phyloP scores from a whole-genome alignment of 2,888 invertebrate species.

The Argynnis bischoffii region DNA sequence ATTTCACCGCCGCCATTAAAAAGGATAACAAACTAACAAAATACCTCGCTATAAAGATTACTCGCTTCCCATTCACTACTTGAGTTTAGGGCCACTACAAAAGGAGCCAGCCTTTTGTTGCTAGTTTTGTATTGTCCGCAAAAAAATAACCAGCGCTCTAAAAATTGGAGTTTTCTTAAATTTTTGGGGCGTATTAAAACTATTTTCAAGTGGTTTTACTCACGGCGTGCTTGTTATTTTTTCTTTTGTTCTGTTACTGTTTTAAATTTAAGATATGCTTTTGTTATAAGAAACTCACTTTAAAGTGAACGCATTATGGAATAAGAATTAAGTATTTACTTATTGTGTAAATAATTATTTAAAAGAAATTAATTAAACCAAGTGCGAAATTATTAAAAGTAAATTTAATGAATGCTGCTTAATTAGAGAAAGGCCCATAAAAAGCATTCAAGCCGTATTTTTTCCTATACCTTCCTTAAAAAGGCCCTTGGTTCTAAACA shows the following conservation, averaged over 20 bases:
- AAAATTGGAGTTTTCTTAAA: conserved; percentile 24
- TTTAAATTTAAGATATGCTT: conserved; percentile 15
- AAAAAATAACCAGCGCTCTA: conserved; percentile 26
- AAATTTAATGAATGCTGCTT: too few species aligned
- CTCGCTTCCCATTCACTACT: conserved; percentile 18
- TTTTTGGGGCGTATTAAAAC: conserved; percentile 32
- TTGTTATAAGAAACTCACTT: conserved; percentile 5
- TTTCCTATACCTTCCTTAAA: too few species aligned
- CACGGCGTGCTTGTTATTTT: conserved; percentile 10
- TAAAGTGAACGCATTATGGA: neutral
- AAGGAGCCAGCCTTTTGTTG: conserved; percentile 30
- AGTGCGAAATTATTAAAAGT: too few species aligned
- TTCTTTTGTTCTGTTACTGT: conserved; percentile 14
- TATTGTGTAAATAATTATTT: too few species aligned
- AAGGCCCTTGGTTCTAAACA: too few species aligned
- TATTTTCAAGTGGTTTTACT: conserved; percentile 21
- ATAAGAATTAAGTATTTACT: too few species aligned
- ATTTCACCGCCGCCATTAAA: conserved; percentile 11
- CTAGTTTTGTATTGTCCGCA: conserved; percentile 22
- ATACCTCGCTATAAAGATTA: conserved; percentile 17
- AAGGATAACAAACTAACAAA: conserved; percentile 22
- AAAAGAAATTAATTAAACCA: too few species aligned
- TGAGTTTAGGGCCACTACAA: conserved; percentile 21
- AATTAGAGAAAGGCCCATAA: too few species aligned
- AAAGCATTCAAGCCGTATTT: too few species aligned